Conservation (phyloP, 2,113 vertebrate genomes). For the Heteronetta atricapilla region DNA sequence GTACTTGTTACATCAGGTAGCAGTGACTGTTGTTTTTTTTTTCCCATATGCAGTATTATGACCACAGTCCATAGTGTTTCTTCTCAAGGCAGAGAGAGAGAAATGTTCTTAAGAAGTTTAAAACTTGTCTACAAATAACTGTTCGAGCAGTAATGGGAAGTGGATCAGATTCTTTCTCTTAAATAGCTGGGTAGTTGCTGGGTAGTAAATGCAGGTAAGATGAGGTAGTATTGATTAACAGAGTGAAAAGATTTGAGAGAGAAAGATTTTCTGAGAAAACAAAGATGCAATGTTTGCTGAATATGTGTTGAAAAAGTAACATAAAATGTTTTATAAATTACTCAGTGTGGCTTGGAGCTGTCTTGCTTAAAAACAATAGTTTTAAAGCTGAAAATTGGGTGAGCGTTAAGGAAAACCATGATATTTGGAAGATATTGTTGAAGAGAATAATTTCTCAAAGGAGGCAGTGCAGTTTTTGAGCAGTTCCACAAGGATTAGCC, state of each 20-base stretch:
- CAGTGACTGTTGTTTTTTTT: background rate
- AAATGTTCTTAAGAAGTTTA: background rate
- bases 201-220: background rate
- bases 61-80: background rate
- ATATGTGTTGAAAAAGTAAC: background rate
- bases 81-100: background rate
- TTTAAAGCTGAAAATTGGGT: background rate
- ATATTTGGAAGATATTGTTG: background rate
- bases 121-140: background rate
- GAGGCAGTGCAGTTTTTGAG: background rate
- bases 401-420: background rate
- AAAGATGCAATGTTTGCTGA: background rate
- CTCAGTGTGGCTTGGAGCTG: background rate
- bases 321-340: background rate
- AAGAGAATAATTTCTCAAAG: background rate
- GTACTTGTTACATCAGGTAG: background rate
- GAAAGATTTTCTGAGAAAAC: background rate
- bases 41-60: background rate
- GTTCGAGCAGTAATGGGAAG: background rate
- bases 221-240: background rate
- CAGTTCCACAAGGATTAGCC: background rate
- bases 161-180: background rate
- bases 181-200: background rate
- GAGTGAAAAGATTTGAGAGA: background rate
- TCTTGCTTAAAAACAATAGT: background rate